A percentile compares a stretch with the other conserved stretches of the same genome.
Evolutionary conservation across 2,113 vertebrate species (phyloP).

Genomic region (Channa maculata): DNA sequence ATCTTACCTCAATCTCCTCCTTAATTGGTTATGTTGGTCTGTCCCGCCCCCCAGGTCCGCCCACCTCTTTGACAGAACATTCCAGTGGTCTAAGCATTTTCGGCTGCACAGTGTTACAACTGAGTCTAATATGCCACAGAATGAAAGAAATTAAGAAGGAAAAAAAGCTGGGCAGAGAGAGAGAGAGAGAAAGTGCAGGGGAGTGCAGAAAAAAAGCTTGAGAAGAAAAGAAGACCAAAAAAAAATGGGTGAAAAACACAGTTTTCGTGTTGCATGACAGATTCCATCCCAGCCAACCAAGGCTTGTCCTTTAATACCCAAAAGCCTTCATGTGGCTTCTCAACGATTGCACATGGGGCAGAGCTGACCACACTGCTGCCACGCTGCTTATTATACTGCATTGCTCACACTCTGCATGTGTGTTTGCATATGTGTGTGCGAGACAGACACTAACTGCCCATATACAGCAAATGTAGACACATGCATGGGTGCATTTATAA

Average conservation of each 20-base stretch:
- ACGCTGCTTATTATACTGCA: slow-evolving; percentile 85
- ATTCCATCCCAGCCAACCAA: slow-evolving; percentile 87
- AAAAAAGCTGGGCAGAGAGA: slow-evolving; percentile 51
- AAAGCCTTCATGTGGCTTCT: slow-evolving; percentile 84
- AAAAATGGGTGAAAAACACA: slow-evolving; percentile 81
- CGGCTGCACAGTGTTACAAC: slow-evolving; percentile 75
- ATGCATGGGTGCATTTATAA: slow-evolving; percentile 32
- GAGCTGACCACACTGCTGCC: slow-evolving; percentile 81
- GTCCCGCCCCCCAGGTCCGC: slow-evolving; percentile 68
- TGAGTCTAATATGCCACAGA: slow-evolving; percentile 79
- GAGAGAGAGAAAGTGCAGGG: slow-evolving; percentile 62
- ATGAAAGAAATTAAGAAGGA: slow-evolving; percentile 69
- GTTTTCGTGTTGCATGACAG: slow-evolving; percentile 87
- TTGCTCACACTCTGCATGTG: slow-evolving; percentile 77
- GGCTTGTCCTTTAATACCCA: slow-evolving; percentile 89
- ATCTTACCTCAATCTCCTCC: slow-evolving; percentile 82
- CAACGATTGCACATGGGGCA: slow-evolving; percentile 84
- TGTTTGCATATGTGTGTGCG: slow-evolving; percentile 4
- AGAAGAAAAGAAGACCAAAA: slow-evolving; percentile 64
- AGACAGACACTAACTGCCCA: slow-evolving; percentile 42
- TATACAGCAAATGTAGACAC: slow-evolving; percentile 38
- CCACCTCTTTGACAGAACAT: slow-evolving; percentile 77
- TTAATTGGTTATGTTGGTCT: slow-evolving; percentile 83
- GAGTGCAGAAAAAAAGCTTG: slow-evolving; percentile 43
- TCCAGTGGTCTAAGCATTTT: slow-evolving; percentile 79